Conservation (phyloP, 1,140 invertebrate species). For the Tetragnatha versicolor region DNA sequence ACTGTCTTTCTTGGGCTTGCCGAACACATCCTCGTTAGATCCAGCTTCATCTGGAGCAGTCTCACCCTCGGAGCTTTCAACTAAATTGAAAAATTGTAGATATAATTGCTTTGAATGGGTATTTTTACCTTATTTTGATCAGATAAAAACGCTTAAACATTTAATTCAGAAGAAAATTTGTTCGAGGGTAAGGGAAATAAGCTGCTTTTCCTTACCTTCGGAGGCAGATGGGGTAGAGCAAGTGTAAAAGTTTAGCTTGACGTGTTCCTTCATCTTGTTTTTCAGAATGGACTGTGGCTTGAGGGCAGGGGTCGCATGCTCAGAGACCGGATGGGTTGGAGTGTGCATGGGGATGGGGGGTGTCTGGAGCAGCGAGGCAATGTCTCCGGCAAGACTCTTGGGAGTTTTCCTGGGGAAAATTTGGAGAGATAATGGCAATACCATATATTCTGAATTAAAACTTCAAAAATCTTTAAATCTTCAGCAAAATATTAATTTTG, state of each 20-base stretch:
- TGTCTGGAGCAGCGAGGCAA: slow-evolving; percentile 42
- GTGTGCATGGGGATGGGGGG: slow-evolving; percentile 34
- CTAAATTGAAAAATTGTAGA: too few relatives aligned
- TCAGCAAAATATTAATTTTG: too few relatives aligned
- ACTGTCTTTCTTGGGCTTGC: background rate
- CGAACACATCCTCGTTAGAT: background rate
- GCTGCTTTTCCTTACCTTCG: background rate
- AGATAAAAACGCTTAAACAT: too few relatives aligned
- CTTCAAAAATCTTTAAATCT: too few relatives aligned
- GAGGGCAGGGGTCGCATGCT: background rate
- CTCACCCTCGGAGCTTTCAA: background rate
- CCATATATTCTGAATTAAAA: too few relatives aligned
- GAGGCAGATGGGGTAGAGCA: slow-evolving; percentile 5
- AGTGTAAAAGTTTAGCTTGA: background rate
- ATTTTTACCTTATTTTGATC: too few relatives aligned
- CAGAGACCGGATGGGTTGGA: background rate
- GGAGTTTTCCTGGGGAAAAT: slow-evolving; percentile 4
- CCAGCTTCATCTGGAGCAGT: background rate
- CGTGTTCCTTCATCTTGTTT: background rate
- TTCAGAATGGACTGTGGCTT: slow-evolving; percentile 39
- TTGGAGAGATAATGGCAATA: too few relatives aligned
- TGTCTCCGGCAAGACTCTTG: slow-evolving; percentile 31
- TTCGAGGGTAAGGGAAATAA: too few relatives aligned
- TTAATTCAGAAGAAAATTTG: too few relatives aligned
- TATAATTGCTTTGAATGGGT: too few relatives aligned